Evolutionary conservation across 1,140 invertebrate genomes (phyloP), one percentile per base, ranked within the genome.

Genomic region (Ericerus pela): DNA sequence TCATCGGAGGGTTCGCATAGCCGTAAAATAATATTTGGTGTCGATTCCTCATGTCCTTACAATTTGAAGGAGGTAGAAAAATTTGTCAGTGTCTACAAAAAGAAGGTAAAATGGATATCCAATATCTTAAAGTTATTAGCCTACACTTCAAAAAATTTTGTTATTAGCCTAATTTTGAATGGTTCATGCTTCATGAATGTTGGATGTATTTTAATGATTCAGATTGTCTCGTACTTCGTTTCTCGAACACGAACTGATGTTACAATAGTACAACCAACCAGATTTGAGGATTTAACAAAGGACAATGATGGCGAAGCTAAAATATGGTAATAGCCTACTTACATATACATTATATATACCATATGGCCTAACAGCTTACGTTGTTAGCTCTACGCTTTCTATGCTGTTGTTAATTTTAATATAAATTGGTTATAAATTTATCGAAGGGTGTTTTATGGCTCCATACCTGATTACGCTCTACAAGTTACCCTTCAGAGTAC

Each of bases 281-380:
- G 3, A 3, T 47, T 22, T 14, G 41, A 47, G 11, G 18, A 47
- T 47, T 24, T 47, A 14, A 24, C 10, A 10, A 47, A 47, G 14
- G 20, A 47, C 26, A 5, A 47, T 24, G 41, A 47, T 24, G 41
- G 41, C 3, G 14, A 5, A 4, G 41, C 41, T 3, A 47, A 47
- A 14, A 47, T 47, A 47, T 24, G 41, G 41, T 47, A 24, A 47
- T n/a, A n/a, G n/a, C n/a, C n/a, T n/a, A n/a, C n/a, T n/a, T n/a
- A n/a, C n/a, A n/a, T n/a, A 28, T 20, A 28, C 18, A 43, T 22
- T 29, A 29, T n/a, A 14, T 30, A 2, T 37, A 8, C 22, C 36
- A 26, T 33, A 10, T n/a, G n/a, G n/a, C n/a, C 8, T 33, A 10
- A 10, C 30, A 33, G n/a, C 8, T 33, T 33, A 33, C 8, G 8